Evolutionary conservation across 2,888 invertebrate species (phyloP), one percentile per base, ranked within the genome.

Genomic region (Leptinotarsa peninsularis): DNA sequence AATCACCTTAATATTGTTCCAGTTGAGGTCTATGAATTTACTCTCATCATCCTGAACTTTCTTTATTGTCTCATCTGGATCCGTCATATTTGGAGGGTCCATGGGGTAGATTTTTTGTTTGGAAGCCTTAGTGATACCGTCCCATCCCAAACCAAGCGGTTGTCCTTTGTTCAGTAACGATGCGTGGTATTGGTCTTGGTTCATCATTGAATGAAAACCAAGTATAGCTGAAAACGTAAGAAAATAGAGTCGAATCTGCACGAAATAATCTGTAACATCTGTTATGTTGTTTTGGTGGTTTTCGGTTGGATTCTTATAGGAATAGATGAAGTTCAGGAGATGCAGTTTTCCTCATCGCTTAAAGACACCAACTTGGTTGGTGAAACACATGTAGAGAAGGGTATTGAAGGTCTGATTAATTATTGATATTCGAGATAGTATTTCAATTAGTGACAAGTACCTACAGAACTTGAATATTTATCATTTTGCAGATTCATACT

Each of bases 171-270:
- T 97, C 80, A 96, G 89, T 78, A 97, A 91, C 58, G 99, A 98
- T 77, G 98, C 98, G 90, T 99, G 98, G 90, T 98, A 99, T 90
- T 99, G 99, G 88, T 98, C 98, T 91, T 99, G 99, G 89, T 98
- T 99, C 94, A 99, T 96, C 97, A 99, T 98, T 79, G 98, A 98
- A 90, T 99, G 99, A 93, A 99, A 98, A 86, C 99, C 99, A 87
- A 98, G 93, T 89, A 98, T 98, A 88, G 98, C 98, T 96, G 90
- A 3, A 90, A 90, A 78, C 50, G 73, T 72, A 71, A 67, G 49
- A 71, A 72, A 15, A 54, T 43, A 0, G 33, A 33, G 33, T 33
- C 7, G 33, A 7, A 33, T 33, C 10, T 43, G 43, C 43, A 43
- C 43, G 10, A 43, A 43, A 43, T 43, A 43, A 43, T 43, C 43